Evolutionary conservation across 2,113 vertebrate genomes (phyloP), one percentile per base, ranked within the genome.

Genomic region (Macquaria australasica): DNA sequence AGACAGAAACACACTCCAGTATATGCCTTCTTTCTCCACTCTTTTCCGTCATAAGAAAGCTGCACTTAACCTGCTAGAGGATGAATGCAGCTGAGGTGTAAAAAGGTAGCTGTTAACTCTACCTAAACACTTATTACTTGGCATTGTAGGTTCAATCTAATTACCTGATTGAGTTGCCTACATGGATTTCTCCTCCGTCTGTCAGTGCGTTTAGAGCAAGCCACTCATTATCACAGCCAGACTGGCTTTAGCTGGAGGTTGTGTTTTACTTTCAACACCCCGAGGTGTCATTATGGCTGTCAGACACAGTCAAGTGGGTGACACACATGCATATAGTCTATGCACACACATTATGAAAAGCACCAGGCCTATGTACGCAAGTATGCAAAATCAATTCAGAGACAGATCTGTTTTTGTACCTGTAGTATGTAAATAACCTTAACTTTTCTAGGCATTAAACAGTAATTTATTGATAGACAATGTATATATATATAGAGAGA

Each of bases 181-280:
- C 91, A 63, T 71, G 79, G 92, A 94, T 94, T 93, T 93, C 91
- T 82, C 90, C 90, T 86, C 90, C 92, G 90, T 97, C 96, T 97
- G 95, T 96, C 96, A 96, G 94, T 77, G 89, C 9, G 16, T 90
- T 93, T 90, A 91, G 92, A 94, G 94, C 90, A 91, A 94, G 93
- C 95, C 93, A 93, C 95, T 97, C 95, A 97, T 97, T 97, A 97
- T 96, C 96, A 95, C 95, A 94, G 95, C 91, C 91, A 88, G 95
- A 94, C 93, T 89, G 92, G 89, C 94, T 94, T 94, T 92, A 84
- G 94, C 95, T 95, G 91, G 95, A 93, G 95, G 95, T 94, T 95
- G 91, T 92, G 90, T 92, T 93, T 95, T 92, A 89, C 92, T 90
- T 93, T 89, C 93, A 94, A 93, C 95, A 94, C 93, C 96, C 92